Evolutionary conservation across 2,888 invertebrate species (phyloP).

Genomic region (Stenurella melanura): DNA sequence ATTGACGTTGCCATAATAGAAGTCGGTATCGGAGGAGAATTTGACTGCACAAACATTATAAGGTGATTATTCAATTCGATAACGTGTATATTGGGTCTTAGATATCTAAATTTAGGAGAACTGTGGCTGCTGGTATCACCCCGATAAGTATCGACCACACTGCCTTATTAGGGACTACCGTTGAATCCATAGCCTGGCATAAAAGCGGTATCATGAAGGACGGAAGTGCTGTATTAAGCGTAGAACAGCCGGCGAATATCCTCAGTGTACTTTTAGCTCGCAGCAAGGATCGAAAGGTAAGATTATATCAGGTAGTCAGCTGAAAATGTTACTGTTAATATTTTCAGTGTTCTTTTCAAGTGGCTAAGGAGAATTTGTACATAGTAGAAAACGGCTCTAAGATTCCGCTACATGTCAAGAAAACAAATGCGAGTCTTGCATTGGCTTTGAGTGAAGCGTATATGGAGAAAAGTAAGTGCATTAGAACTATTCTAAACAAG

Average conservation of each 20-base stretch:
- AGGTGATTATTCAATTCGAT: constrained; percentile 76
- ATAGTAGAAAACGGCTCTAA: constrained; percentile 40
- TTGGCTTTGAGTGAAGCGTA: constrained; percentile 87
- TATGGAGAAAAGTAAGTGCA: constrained; percentile 72
- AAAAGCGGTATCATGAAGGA: constrained; percentile 96
- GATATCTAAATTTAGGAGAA: constrained; percentile 77
- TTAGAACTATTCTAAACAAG: not conserved
- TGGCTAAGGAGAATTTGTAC: constrained; percentile 74
- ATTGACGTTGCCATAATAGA: constrained; percentile 96
- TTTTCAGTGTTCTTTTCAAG: constrained; percentile 79
- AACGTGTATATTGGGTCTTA: constrained; percentile 27
- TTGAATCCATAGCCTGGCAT: constrained; percentile 92
- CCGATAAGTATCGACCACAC: constrained; percentile 94
- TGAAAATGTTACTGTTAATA: constrained; percentile 17
- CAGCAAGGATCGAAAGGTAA: constrained; percentile 79
- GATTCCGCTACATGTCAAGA: constrained; percentile 76
- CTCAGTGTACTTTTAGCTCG: constrained; percentile 81
- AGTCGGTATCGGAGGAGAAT: constrained; percentile 97
- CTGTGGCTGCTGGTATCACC: constrained; percentile 91
- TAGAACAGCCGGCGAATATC: constrained; percentile 78
- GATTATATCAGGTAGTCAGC: not conserved
- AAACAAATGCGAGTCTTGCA: constrained; percentile 90
- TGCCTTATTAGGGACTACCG: constrained; percentile 84
- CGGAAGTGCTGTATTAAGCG: constrained; percentile 82
- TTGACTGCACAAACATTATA: constrained; percentile 94